These are phyloP conservation scores for Harpagoxenus sublaevis DNA, from an alignment of 2,888 invertebrate species.

Conservation along the genomic window DNA sequence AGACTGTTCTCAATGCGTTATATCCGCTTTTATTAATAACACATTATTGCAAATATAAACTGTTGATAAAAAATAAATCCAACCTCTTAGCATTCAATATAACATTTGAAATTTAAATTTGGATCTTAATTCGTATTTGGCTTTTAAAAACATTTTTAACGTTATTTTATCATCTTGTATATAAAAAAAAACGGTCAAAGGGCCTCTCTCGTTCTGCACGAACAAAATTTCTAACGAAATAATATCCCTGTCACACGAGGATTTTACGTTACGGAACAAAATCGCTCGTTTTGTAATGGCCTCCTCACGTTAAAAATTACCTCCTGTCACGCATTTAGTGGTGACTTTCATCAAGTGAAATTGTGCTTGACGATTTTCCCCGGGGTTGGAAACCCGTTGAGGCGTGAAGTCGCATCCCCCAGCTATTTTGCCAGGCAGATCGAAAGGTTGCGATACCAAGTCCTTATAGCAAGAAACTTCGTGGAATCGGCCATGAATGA, in stretches of 20 bases:
- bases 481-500: conserved; percentile 18
- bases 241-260: not conserved
- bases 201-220: not conserved
- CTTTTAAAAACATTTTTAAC: not conserved
- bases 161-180: not conserved
- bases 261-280: conserved; percentile 7
- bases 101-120: conserved; percentile 18
- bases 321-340: conserved; percentile 39
- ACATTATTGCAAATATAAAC: not conserved
- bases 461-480: conserved; percentile 12
- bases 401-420: conserved; percentile 40
- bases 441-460: conserved; percentile 37
- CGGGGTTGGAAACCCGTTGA: conserved; percentile 32
- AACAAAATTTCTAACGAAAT: conserved; percentile 1
- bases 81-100: not conserved
- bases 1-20: not conserved
- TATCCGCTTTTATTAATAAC: not conserved
- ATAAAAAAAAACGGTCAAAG: not conserved
- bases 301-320: conserved; percentile 47
- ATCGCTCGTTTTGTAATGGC: conserved; percentile 19
- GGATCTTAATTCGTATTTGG: not conserved
- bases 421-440: conserved; percentile 31
- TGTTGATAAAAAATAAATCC: not conserved
- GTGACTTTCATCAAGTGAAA: conserved; percentile 50
- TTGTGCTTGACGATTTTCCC: conserved; percentile 46